phyloP scores from a whole-genome alignment of 1,140 invertebrate genomes.

The Nebria ingens region DNA sequence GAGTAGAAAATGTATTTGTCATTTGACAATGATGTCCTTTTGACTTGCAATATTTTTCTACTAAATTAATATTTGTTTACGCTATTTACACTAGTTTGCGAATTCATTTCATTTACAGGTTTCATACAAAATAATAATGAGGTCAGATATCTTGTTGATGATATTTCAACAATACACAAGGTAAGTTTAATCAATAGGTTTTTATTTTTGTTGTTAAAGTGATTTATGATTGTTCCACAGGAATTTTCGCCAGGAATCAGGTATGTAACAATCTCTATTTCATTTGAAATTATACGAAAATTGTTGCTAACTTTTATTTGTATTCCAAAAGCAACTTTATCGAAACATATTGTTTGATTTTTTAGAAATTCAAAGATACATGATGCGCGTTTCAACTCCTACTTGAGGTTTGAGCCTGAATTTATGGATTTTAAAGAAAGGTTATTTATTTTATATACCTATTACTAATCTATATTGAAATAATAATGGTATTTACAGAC shows the following conservation, averaged over 20 bases:
- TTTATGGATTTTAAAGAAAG: constrained; percentile 57
- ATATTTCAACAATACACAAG: constrained; percentile 30
- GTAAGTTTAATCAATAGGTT: constrained; percentile 19
- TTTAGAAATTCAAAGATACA: constrained; percentile 28
- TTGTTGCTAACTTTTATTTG: background rate
- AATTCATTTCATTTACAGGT: constrained; percentile 22
- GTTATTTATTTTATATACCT: constrained; percentile 33
- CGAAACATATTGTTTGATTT: too few species aligned
- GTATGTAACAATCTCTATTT: constrained; percentile 13
- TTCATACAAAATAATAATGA: constrained; percentile 30
- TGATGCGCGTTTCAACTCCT: constrained; percentile 27
- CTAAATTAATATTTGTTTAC: too few species aligned
- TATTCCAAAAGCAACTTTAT: constrained; percentile 11
- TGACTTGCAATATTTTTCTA: constrained; percentile 12
- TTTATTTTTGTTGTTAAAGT: background rate
- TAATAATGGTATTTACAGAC: constrained; percentile 44
- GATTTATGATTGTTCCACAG: constrained; percentile 22
- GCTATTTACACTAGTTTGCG: too few species aligned
- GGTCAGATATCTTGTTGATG: constrained; percentile 28
- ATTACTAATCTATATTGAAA: constrained; percentile 14
- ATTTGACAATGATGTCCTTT: constrained; percentile 8
- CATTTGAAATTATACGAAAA: too few species aligned
- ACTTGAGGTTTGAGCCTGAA: constrained; percentile 48
- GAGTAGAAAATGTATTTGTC: background rate
- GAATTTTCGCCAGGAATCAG: constrained; percentile 24